phyloP scores from a whole-genome alignment of 2,797 vertebrate species.

The Aeoliscus strigatus region DNA sequence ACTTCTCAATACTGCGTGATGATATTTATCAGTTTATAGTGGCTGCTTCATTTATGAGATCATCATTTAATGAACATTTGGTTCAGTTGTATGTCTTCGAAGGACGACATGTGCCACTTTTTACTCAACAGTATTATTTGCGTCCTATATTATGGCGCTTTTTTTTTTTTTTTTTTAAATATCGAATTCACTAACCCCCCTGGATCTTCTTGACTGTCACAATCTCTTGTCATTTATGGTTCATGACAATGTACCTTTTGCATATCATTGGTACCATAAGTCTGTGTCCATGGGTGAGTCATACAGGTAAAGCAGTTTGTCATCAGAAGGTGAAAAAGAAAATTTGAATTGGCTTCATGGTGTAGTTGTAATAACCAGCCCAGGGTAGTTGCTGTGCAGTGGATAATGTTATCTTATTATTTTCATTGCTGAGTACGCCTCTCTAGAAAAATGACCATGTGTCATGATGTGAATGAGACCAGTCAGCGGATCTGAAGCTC shows the following conservation, averaged over 20 bases:
- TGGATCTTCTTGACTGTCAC: slow-evolving; percentile 4
- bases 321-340: slow-evolving; percentile 36
- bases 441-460: slow-evolving; percentile 64
- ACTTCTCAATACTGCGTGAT: too few species aligned
- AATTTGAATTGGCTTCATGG: slow-evolving; percentile 52
- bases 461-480: slow-evolving; percentile 60
- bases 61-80: too few species aligned
- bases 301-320: slow-evolving; percentile 26
- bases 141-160: too few species aligned
- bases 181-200: not conserved
- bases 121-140: slow-evolving; percentile 3
- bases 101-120: too few species aligned
- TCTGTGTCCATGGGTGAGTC: slow-evolving; percentile 7
- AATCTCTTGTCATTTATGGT: not conserved
- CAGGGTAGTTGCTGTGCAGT: slow-evolving; percentile 55
- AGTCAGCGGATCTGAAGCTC: too few species aligned
- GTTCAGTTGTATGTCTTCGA: too few species aligned
- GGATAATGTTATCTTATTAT: slow-evolving; percentile 61
- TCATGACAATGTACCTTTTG: slow-evolving; percentile 13
- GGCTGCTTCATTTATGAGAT: too few species aligned
- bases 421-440: slow-evolving; percentile 63
- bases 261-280: slow-evolving; percentile 6
- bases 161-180: too few species aligned
- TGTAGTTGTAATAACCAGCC: slow-evolving; percentile 38
- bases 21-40: too few species aligned